phyloP scores from a whole-genome alignment of 2,113 vertebrate genomes.

The Gnathonemus longibarbis region DNA sequence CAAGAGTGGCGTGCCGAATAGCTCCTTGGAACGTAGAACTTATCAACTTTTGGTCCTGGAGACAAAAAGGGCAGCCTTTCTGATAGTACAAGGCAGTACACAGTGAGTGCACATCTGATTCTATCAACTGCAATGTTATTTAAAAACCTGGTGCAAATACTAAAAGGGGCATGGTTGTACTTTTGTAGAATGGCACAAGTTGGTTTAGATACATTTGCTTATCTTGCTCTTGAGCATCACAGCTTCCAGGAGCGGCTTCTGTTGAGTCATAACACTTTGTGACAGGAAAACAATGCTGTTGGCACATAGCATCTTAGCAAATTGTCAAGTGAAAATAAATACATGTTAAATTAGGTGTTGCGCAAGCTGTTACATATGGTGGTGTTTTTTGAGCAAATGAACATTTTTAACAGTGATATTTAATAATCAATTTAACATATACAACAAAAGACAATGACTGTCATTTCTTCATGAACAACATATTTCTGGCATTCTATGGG shows the following conservation, averaged over 20 bases:
- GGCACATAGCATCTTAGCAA: background rate
- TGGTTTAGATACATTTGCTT: background rate
- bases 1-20: background rate
- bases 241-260: background rate
- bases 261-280: background rate
- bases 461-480: background rate
- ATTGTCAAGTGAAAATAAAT: background rate
- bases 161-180: background rate
- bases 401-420: background rate
- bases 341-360: background rate
- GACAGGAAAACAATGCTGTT: constrained; percentile 1
- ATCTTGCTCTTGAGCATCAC: background rate
- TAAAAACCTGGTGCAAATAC: background rate
- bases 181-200: background rate
- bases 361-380: background rate
- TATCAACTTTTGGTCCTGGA: background rate
- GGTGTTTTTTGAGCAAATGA: background rate
- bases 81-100: background rate
- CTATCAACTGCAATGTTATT: background rate
- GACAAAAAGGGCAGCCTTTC: background rate
- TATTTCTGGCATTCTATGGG: background rate
- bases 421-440: background rate
- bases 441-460: background rate
- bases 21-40: background rate
- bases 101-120: background rate